phyloP scores from a whole-genome alignment of 2,113 vertebrate genomes.

The Triplophysa tibetana region DNA sequence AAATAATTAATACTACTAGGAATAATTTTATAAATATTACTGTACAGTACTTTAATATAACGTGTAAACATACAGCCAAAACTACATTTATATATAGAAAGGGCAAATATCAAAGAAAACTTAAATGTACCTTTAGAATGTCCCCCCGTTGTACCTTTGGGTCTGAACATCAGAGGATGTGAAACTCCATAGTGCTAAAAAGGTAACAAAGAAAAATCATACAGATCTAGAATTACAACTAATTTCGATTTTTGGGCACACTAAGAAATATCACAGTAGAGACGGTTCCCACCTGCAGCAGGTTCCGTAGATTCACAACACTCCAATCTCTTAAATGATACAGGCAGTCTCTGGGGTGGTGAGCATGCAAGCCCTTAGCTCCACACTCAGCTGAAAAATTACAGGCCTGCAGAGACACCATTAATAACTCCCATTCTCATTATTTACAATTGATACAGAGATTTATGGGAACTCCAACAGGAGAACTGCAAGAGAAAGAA shows the following conservation, averaged over 20 bases:
- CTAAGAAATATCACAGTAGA: not conserved
- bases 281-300: conserved; percentile 66
- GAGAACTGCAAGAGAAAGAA: not conserved
- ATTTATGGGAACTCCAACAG: not conserved
- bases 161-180: conserved; percentile 55
- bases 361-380: conserved; percentile 74
- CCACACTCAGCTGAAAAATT: conserved; percentile 67
- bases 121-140: conserved; percentile 44
- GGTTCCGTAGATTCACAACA: conserved; percentile 62
- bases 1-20: no score
- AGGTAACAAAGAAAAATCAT: not conserved
- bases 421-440: not conserved
- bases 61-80: not conserved
- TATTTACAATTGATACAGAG: not conserved
- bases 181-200: conserved; percentile 65
- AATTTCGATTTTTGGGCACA: no score
- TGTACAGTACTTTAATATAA: not conserved
- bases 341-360: conserved; percentile 77
- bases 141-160: conserved; percentile 21
- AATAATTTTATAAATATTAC: not conserved
- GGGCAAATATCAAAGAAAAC: not conserved
- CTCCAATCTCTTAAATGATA: conserved; percentile 80
- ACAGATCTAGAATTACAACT: not conserved
- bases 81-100: not conserved
- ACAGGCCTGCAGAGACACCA: conserved; percentile 63